These are phyloP conservation scores for Bergia puertoricense DNA, from an alignment of 92 coral and sea anemone genomes.

Conservation along the genomic window DNA sequence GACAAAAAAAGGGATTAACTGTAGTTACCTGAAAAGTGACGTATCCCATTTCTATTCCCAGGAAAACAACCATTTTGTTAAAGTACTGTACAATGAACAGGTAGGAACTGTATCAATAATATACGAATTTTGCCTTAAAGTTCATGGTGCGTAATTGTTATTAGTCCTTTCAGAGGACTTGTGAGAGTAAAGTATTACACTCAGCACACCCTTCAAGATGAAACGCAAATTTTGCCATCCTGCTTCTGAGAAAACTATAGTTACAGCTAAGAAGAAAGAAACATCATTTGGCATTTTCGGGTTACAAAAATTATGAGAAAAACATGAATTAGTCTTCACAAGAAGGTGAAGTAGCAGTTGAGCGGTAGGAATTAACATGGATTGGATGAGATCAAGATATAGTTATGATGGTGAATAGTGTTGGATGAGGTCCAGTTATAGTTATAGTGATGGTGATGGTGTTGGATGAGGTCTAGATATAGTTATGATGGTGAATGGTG, in stretches of 20 bases:
- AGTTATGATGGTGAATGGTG: no score
- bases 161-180: neutral
- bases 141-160: neutral
- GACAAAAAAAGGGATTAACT: neutral
- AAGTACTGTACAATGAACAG: conserved; percentile 80
- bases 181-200: neutral
- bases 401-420: no score
- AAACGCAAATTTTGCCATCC: no score
- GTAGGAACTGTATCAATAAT: conserved; percentile 37
- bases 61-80: conserved; percentile 73
- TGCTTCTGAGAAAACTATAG: neutral
- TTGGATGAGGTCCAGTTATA: no score
- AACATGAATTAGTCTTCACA: no score
- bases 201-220: neutral
- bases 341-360: no score
- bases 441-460: no score
- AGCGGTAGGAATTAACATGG: no score
- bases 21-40: neutral
- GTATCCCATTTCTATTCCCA: conserved; percentile 34
- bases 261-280: neutral
- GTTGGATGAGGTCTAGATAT: no score
- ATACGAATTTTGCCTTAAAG: neutral
- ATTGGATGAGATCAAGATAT: no score
- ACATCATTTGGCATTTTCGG: no score
- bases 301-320: no score